Conservation (phyloP, 2,888 invertebrate genomes). For the Apomyelois bistriatella region DNA sequence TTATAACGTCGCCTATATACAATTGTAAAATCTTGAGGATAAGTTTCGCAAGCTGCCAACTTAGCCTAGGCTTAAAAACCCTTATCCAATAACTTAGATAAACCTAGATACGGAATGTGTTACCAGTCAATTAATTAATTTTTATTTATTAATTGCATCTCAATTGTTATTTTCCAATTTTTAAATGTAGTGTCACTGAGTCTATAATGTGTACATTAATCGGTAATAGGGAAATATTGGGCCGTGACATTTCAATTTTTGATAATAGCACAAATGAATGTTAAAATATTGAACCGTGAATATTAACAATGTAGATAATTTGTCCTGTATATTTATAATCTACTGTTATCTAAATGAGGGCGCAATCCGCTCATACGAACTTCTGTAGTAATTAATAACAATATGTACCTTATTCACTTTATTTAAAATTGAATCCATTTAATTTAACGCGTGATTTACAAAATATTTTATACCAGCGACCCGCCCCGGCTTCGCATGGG, state of each 20-base stretch:
- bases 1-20: too few relatives aligned
- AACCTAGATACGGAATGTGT: too few relatives aligned
- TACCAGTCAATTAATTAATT: too few relatives aligned
- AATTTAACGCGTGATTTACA: too few relatives aligned
- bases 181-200: background rate
- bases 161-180: background rate
- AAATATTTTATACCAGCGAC: too few relatives aligned
- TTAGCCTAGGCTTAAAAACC: too few relatives aligned
- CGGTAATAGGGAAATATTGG: background rate
- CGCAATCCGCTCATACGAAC: conserved; percentile 8
- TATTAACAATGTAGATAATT: conserved; percentile 22
- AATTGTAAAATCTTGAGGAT: too few relatives aligned
- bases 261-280: conserved; percentile 16
- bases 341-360: conserved; percentile 32
- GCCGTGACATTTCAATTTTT: conserved; percentile 11
- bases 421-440: too few relatives aligned
- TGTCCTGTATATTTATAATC: conserved; percentile 23
- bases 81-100: too few relatives aligned
- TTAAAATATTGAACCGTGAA: conserved; percentile 20
- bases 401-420: background rate
- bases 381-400: conserved; percentile 15
- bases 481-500: too few relatives aligned
- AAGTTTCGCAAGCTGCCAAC: too few relatives aligned
- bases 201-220: conserved; percentile 13
- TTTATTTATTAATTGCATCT: background rate